Base-by-base conservation (phyloP, 1,140 invertebrate genomes). In the Nasonia vitripennis region DNA sequence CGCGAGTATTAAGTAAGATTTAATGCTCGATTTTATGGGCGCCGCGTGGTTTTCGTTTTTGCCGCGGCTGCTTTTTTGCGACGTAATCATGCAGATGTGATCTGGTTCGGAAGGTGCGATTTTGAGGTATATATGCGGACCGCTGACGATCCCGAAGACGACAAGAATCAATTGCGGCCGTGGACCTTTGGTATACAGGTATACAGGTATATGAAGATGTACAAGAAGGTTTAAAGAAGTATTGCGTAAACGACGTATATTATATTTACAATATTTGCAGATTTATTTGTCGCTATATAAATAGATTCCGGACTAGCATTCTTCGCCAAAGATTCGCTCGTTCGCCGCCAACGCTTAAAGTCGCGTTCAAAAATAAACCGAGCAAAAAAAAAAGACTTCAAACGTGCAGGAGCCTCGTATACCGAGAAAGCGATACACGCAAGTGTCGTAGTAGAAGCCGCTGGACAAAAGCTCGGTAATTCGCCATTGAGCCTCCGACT, bases 1-100 rank as follows among this genome's bases (percentile, higher is more conserved):
- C 55, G 51, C 51, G 55, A 62, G 55, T 62, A 62, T 62, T 62
- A 62, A 62, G 55, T 62, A 62, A 62, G 55, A 62, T 62, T 62
- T 62, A 62, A 62, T 62, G 55, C 55, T 62, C 55, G 55, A 62
- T 62, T 62, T 62, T 62, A 62, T 7, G 55, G 55, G 12, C 48
- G 48, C 12, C 48, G 4, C 51, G 55, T 6, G 6, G 6, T 62
- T 62, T 62, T 62, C 17, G 51, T 62, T 62, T n/a, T 62, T n/a
- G 55, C 3, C 17, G 55, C 55, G 55, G 55, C 55, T 62, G 20
- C 55, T 62, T 62, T n/a, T 62, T 62, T 20, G 2, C 14, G 48
- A 51, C 12, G 2, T 55, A 9, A 55, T 55, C 20, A 62, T n/a
- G 55, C 55, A 62, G 17, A 62, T 62, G 55, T 62, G 55, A 62